Conservation (phyloP, 2,888 invertebrate genomes). For the Drosophila macrospina region DNA sequence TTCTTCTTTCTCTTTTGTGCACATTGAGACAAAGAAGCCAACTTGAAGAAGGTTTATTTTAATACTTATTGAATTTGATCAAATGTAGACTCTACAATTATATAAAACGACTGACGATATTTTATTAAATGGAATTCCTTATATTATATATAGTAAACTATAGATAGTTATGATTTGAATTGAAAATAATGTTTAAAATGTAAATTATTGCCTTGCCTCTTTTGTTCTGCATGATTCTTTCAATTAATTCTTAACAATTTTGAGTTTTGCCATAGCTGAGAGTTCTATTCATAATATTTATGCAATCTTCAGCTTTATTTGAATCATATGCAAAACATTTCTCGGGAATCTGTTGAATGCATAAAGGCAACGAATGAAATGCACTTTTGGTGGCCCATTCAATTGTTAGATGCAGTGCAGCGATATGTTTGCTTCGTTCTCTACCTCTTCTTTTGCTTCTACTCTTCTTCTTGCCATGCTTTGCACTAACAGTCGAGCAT, state of each 20-base stretch:
- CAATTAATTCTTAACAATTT: not conserved
- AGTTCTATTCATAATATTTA: conserved; percentile 38
- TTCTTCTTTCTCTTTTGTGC: too few relatives aligned
- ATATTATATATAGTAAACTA: too few relatives aligned
- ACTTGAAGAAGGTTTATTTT: too few relatives aligned
- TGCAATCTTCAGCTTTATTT: conserved; percentile 46
- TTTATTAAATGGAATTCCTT: too few relatives aligned
- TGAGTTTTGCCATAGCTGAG: conserved; percentile 8
- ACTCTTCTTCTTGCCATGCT: conserved; percentile 17
- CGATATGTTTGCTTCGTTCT: conserved; percentile 27
- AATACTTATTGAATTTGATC: too few relatives aligned
- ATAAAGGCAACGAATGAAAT: conserved; percentile 14
- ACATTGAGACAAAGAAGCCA: too few relatives aligned
- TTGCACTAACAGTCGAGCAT: conserved; percentile 5
- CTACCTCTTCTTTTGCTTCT: conserved; percentile 3
- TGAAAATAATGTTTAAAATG: too few relatives aligned
- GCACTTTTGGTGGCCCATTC: conserved; percentile 35
- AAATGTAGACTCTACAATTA: too few relatives aligned
- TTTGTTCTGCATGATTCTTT: too few relatives aligned
- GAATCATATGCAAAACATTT: conserved; percentile 53
- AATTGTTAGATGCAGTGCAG: conserved; percentile 33
- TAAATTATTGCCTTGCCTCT: too few relatives aligned
- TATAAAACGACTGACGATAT: too few relatives aligned
- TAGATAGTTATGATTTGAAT: too few relatives aligned
- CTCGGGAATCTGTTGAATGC: conserved; percentile 28